Evolutionary conservation across 2,797 vertebrate genomes (phyloP), one percentile per base, ranked within the genome.

Genomic region (Urocyon cinereoargenteus): DNA sequence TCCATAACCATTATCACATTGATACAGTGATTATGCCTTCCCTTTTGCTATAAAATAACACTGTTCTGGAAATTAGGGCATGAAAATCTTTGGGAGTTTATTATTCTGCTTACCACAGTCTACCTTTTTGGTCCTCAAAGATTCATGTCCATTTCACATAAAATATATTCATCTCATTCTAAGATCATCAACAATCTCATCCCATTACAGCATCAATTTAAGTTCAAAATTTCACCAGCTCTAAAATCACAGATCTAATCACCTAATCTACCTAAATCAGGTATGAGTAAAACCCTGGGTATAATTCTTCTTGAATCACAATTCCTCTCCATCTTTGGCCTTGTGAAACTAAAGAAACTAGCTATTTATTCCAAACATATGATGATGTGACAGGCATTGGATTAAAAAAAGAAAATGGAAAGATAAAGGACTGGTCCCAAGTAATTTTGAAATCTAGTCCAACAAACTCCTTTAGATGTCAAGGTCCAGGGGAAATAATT

Each of bases 261-360:
- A 86, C 57, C 51, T 40, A 73, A 90, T 68, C 92, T 26, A 95
- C 55, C 62, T 93, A 86, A 75, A 61, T 82, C 40, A 86, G 40
- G 6, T 57, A 15, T 61, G 57, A 55, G 51, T 92, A 49, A 85
- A 78, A 61, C 21, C 68, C 36, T 82, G 51, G 8, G 15, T 68
- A 26, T 82, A 45, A 78, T 53, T 12, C 13, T 77, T 68, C 34
- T 59, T 22, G 31, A 51, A 82, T 36, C 15, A 82, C 6, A 73
- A 36, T 24, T 66, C 24, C 57, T 90, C 53, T 87, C 24, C 22
- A 45, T 72, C 49, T 64, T 36, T 22, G 86, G 11, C n/a, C 16
- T 51, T 53, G 5, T 31, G 24, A 70, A 78, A 81, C 72, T 86
- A 49, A 82, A 82, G 28, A 45, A 90, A 94, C 36, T 85, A 66